Percentiles rank a stretch among this genome's conserved stretches.
Evolutionary conservation across 2,113 vertebrate genomes (phyloP).

Genomic region (Verasper variegatus): DNA sequence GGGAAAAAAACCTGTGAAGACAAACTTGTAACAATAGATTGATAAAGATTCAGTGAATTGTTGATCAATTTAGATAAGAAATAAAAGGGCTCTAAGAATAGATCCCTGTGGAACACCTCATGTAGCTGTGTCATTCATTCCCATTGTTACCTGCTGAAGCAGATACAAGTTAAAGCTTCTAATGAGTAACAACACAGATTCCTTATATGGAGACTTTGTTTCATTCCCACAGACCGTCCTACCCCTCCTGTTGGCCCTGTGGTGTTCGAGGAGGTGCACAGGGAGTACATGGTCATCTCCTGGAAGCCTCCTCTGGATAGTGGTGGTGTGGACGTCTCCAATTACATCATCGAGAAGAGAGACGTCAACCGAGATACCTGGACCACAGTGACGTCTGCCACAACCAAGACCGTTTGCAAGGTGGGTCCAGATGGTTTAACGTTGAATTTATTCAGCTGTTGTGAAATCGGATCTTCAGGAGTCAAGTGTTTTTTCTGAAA

Average conservation of each 20-base stretch:
- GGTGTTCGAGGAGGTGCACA: slow-evolving; percentile 94
- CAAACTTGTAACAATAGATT: background rate
- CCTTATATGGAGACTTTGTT: background rate
- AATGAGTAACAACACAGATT: background rate
- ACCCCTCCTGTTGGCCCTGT: slow-evolving; percentile 94
- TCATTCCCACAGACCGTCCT: slow-evolving; percentile 88
- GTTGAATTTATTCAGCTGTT: background rate
- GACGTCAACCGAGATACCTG: slow-evolving; percentile 92
- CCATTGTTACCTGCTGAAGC: background rate
- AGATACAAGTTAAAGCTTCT: background rate
- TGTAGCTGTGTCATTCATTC: background rate
- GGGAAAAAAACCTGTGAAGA: background rate
- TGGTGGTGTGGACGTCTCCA: slow-evolving; percentile 92
- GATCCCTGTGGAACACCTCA: background rate
- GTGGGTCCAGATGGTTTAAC: slow-evolving; percentile 58
- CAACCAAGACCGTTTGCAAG: slow-evolving; percentile 93
- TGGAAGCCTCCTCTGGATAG: slow-evolving; percentile 98
- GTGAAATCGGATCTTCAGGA: background rate
- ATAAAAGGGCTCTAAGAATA: background rate
- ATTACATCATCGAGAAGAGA: slow-evolving; percentile 96
- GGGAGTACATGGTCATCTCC: slow-evolving; percentile 93
- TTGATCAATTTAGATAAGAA: background rate
- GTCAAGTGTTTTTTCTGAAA: background rate
- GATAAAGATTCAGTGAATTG: background rate
- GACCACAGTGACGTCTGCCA: slow-evolving; percentile 94